Conservation (phyloP, 2,113 vertebrate species). For the Tenebrosternarchus preto region DNA sequence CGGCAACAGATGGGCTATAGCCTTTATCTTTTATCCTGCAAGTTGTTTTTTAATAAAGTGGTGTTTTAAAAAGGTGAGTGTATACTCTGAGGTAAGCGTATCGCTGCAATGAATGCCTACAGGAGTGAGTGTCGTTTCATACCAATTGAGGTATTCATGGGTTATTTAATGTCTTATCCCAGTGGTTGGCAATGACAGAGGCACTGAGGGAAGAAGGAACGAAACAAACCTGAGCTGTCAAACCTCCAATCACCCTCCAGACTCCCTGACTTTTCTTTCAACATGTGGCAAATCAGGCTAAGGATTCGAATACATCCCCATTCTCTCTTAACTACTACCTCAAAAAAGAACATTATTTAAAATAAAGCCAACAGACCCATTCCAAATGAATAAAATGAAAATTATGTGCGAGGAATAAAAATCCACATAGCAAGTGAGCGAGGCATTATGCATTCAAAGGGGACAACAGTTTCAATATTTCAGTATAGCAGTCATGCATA, state of each 20-base stretch:
- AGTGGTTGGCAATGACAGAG: slow-evolving; percentile 42
- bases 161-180: slow-evolving; percentile 53
- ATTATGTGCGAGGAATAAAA: not conserved
- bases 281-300: slow-evolving; percentile 24
- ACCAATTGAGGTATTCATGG: slow-evolving; percentile 49
- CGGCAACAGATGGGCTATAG: slow-evolving; percentile 11
- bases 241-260: slow-evolving; percentile 21
- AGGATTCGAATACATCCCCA: not conserved
- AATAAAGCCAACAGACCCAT: not conserved
- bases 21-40: not conserved
- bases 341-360: slow-evolving; percentile 33
- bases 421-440: not conserved
- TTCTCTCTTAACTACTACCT: slow-evolving; percentile 21
- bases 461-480: slow-evolving; percentile 36
- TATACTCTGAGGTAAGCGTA: slow-evolving; percentile 34
- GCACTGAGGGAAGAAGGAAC: not conserved
- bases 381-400: not conserved
- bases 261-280: slow-evolving; percentile 41
- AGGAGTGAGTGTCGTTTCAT: slow-evolving; percentile 56
- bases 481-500: slow-evolving; percentile 12
- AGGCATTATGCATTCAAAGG: slow-evolving; percentile 33
- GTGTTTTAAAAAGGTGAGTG: not conserved
- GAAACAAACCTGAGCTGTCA: slow-evolving; percentile 40
- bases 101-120: slow-evolving; percentile 42
- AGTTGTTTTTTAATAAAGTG: slow-evolving; percentile 5